Evolutionary conservation across 2,113 vertebrate species (phyloP).

Genomic region (Amia ocellicauda): DNA sequence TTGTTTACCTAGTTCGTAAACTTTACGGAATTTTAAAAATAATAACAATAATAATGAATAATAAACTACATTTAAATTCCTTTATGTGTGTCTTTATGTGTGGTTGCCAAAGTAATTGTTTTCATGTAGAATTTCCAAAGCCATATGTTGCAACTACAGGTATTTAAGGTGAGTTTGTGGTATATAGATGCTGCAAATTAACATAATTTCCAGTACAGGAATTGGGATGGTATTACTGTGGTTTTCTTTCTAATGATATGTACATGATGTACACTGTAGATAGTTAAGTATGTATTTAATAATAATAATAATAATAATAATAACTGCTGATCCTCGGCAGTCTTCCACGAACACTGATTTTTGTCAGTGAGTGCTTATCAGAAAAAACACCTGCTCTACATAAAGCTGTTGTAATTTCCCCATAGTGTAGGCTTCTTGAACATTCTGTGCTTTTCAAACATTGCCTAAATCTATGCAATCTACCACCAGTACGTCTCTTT

Average conservation of each 20-base stretch:
- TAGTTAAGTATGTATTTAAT: neutral
- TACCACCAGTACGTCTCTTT: slow-evolving; percentile 16
- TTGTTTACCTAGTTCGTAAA: neutral
- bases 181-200: too few relatives aligned
- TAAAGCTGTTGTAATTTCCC: slow-evolving; percentile 3
- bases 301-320: neutral
- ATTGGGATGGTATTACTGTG: too few relatives aligned
- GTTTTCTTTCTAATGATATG: too few relatives aligned
- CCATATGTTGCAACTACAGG: slow-evolving; percentile 31
- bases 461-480: slow-evolving; percentile 44
- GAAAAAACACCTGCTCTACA: slow-evolving; percentile 5
- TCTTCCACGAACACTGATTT: slow-evolving; percentile 1
- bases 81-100: slow-evolving; percentile 29
- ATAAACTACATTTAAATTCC: slow-evolving; percentile 40
- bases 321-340: slow-evolving; percentile 11
- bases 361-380: slow-evolving; percentile 6
- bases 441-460: slow-evolving; percentile 19
- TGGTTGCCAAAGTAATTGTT: neutral
- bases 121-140: slow-evolving; percentile 30
- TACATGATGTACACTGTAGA: too few relatives aligned
- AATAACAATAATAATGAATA: slow-evolving; percentile 8
- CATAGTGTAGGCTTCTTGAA: slow-evolving; percentile 1
- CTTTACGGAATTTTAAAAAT: slow-evolving; percentile 3
- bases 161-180: neutral
- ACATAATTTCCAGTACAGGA: too few relatives aligned